A percentile compares a stretch with the other conserved stretches of the same genome.
phyloP scores from a whole-genome alignment of 2,113 vertebrate genomes.

The Charadrius vociferus region DNA sequence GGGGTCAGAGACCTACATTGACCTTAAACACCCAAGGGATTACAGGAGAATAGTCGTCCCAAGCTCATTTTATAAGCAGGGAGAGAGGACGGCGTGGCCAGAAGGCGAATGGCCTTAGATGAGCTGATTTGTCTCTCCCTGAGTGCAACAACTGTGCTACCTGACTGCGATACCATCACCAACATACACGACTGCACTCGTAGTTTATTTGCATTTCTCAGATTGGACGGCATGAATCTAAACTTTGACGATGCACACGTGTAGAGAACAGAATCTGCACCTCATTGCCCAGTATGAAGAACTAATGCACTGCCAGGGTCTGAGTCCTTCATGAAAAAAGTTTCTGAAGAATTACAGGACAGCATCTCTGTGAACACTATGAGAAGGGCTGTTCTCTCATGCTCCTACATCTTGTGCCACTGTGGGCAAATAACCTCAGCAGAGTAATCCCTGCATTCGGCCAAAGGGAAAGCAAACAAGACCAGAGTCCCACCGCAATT shows the following conservation, averaged over 20 bases:
- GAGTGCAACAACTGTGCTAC: background rate
- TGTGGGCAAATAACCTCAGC: background rate
- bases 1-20: background rate
- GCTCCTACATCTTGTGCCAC: background rate
- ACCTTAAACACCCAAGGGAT: background rate
- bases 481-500: background rate
- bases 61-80: background rate
- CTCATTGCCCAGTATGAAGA: background rate
- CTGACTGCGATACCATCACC: background rate
- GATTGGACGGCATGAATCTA: background rate
- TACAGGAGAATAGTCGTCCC: fast-evolving
- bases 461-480: background rate
- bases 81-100: background rate
- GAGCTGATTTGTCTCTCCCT: background rate
- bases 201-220: background rate
- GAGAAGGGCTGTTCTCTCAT: background rate
- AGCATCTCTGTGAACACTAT: background rate
- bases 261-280: background rate
- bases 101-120: background rate
- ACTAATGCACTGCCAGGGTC: background rate
- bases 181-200: background rate
- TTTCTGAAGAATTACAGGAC: background rate
- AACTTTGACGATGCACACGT: fast-evolving
- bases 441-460: background rate
- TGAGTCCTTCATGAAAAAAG: background rate